These are phyloP conservation scores for Ciconia boyciana DNA, from an alignment of 2,113 vertebrate species.

Conservation along the genomic window DNA sequence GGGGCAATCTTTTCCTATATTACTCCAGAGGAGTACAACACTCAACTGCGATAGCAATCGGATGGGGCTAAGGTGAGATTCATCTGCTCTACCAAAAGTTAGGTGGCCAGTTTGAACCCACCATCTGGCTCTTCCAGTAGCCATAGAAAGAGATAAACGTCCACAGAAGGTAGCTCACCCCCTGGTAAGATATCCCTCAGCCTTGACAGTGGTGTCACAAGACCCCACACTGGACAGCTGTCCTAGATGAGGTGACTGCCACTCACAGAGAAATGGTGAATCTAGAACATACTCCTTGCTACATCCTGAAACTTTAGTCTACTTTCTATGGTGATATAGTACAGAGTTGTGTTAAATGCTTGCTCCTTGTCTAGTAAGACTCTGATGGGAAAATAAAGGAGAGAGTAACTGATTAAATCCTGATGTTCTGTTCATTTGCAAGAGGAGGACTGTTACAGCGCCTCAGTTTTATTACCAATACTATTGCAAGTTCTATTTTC, in stretches of 20 bases:
- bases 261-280: neutral
- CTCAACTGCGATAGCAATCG: neutral
- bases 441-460: neutral
- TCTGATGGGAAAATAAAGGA: neutral
- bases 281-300: neutral
- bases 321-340: neutral
- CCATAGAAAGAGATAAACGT: neutral
- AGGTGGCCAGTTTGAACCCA: neutral
- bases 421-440: neutral
- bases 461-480: neutral
- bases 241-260: neutral
- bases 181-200: neutral
- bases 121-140: neutral
- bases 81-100: neutral
- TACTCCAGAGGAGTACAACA: neutral
- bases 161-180: neutral
- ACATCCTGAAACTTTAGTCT: neutral
- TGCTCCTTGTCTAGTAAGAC: neutral
- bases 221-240: neutral
- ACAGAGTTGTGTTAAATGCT: neutral
- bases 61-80: neutral
- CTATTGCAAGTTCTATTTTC: neutral
- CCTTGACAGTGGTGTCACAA: neutral
- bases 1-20: neutral
- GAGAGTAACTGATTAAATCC: neutral